phyloP scores from a whole-genome alignment of 2,113 vertebrate genomes.

The Hydropotes inermis region DNA sequence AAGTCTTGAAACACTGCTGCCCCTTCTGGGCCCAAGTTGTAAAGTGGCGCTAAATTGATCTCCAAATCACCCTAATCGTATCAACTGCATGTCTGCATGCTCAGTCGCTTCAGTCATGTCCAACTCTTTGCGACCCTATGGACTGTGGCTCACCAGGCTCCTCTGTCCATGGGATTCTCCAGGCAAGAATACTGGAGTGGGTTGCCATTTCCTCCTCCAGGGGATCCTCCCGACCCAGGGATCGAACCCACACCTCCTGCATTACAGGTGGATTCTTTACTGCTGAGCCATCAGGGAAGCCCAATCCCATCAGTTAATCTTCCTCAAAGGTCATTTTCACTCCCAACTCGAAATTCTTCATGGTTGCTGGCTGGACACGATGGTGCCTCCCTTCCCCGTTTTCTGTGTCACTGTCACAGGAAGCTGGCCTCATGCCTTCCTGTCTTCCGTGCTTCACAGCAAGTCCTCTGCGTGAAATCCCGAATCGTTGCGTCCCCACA shows the following conservation, averaged over 20 bases:
- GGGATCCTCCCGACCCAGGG: neutral
- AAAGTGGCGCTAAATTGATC: neutral
- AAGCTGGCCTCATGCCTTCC: neutral
- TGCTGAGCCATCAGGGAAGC: neutral
- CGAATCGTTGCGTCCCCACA: neutral
- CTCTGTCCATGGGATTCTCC: neutral
- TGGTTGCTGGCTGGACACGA: neutral
- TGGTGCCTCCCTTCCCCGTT: neutral
- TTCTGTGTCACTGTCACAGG: neutral
- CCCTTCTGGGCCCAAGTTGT: neutral
- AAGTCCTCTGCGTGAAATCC: neutral
- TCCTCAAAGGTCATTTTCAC: neutral
- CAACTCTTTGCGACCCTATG: rapidly evolving
- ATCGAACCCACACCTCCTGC: neutral
- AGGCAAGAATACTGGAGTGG: neutral
- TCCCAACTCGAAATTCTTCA: neutral
- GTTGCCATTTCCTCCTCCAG: neutral
- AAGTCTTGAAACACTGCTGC: neutral
- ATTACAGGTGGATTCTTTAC: neutral
- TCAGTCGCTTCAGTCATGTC: neutral
- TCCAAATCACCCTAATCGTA: neutral
- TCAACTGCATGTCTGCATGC: neutral
- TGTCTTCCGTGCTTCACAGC: neutral
- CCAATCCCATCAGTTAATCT: neutral
- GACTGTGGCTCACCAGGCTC: neutral